Evolutionary conservation across 1,140 invertebrate species (phyloP).

Genomic region (Physella acuta): DNA sequence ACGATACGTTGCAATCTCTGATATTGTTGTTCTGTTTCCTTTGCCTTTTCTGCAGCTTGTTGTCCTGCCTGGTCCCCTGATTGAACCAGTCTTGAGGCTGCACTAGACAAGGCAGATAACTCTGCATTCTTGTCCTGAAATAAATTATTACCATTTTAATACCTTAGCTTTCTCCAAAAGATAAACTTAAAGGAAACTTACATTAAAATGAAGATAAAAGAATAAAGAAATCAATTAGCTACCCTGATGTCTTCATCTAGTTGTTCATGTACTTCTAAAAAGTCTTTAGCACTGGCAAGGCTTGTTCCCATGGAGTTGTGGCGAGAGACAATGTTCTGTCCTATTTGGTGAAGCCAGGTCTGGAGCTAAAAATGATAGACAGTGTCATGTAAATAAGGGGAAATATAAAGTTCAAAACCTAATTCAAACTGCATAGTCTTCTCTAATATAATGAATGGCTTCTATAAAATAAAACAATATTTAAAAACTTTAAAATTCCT

Average conservation of each 20-base stretch:
- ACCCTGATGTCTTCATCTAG: constrained; percentile 76
- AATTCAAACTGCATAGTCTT: too few species aligned
- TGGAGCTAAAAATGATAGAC: constrained; percentile 59
- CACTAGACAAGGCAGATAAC: constrained; percentile 67
- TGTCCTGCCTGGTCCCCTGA: constrained; percentile 71
- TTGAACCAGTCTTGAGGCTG: constrained; percentile 70
- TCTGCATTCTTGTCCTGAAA: constrained; percentile 72
- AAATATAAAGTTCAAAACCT: too few species aligned
- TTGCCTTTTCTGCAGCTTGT: constrained; percentile 51
- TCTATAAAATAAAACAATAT: too few species aligned
- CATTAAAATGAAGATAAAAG: background rate
- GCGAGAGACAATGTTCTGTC: constrained; percentile 73
- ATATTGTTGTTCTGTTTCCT: constrained; percentile 64
- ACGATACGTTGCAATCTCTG: constrained; percentile 68
- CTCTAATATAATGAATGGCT: too few species aligned
- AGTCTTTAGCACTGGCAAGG: constrained; percentile 72
- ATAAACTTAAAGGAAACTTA: too few species aligned
- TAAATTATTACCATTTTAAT: too few species aligned
- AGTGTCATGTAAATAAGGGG: too few species aligned
- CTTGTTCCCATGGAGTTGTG: constrained; percentile 76
- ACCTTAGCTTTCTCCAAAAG: too few species aligned
- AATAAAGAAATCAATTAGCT: constrained; percentile 14
- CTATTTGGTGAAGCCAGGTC: constrained; percentile 73
- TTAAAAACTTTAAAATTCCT: too few species aligned
- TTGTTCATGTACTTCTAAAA: constrained; percentile 74